Evolutionary conservation across 53 echinoderm and acorn worm genomes (phyloP), one percentile per base, ranked within the genome.

Genomic region (Glandiceps talaboti): DNA sequence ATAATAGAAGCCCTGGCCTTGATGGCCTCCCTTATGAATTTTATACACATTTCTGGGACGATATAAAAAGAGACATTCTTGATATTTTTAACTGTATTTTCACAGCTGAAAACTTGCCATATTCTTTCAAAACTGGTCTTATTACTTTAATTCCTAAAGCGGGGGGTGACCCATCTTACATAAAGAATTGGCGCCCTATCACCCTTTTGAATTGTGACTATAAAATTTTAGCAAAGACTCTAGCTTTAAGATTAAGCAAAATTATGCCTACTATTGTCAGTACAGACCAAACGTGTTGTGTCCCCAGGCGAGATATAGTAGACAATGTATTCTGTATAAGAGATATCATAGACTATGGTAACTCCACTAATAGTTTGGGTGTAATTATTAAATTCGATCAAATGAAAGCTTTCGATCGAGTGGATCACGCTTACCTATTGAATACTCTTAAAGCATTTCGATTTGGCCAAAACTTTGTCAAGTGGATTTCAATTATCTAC

Each of bases 351-450:
- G 28, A 83, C 27, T 83, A 27, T 33, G 77, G 80, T 6, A 83
- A 81, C 32, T 26, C 33, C 25, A 83, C 85, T 26, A 83, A 76
- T n/a, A 80, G 73, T 25, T 27, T 83, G 1, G 28, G 33, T 0
- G 82, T 76, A 0, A 33, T 86, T 31, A 30, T 86, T 12, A 81
- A 77, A 25, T 73, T 86, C 27, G 86, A 89, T 73, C 89, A 86
- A 33, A 30, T 83, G 30, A 86, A 89, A 32, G 89, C 89, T 25
- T 89, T 89, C 30, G 85, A 89, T 29, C 79, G 89, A 75, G 89
- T 1, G 27, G 30, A 78, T 1, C 78, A 83, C 30, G 73, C 1
- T 0, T 83, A 83, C 30, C 29, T 83, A 0, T 77, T 27, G 27
- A 45, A 73, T 72, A 77, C 77, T 29, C 64, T 83, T 0, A 26